These are phyloP conservation scores for Laupala kohalensis DNA, from an alignment of 1,140 invertebrate species.

Conservation along the genomic window DNA sequence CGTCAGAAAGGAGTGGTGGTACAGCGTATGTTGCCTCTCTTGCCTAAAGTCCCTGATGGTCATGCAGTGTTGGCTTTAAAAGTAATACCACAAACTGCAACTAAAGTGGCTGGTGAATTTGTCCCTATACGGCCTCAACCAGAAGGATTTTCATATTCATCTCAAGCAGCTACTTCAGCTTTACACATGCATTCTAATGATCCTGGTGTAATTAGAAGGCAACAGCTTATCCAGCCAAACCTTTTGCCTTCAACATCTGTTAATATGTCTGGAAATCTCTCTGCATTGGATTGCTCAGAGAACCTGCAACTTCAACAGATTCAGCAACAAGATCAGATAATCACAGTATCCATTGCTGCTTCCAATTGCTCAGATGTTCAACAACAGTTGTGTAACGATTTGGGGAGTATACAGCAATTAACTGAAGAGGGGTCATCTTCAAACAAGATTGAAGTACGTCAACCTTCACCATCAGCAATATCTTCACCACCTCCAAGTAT, in stretches of 20 bases:
- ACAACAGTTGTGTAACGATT: not conserved
- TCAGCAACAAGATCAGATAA: not conserved
- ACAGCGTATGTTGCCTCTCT: slow-evolving; percentile 38
- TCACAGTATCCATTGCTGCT: not conserved
- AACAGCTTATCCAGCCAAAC: not conserved
- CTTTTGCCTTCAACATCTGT: not conserved
- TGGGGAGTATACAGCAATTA: not conserved
- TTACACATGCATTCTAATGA: slow-evolving; percentile 7
- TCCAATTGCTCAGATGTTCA: not conserved
- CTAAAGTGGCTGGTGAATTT: slow-evolving; percentile 13
- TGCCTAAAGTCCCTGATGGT: slow-evolving; percentile 29
- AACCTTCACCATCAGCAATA: not conserved
- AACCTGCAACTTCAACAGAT: not conserved
- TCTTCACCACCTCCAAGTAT: slow-evolving; percentile 18
- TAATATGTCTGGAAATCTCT: not conserved
- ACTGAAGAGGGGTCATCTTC: not conserved
- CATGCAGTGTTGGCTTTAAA: slow-evolving; percentile 28
- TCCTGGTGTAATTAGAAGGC: not conserved
- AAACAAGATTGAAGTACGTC: not conserved
- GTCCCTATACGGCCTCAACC: slow-evolving; percentile 5
- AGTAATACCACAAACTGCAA: slow-evolving; percentile 20
- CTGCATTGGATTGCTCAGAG: not conserved
- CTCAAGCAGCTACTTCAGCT: slow-evolving; percentile 18
- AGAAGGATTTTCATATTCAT: not conserved
- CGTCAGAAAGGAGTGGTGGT: slow-evolving; percentile 41